phyloP scores from a whole-genome alignment of 2,113 vertebrate genomes.

The Pantherophis guttatus region DNA sequence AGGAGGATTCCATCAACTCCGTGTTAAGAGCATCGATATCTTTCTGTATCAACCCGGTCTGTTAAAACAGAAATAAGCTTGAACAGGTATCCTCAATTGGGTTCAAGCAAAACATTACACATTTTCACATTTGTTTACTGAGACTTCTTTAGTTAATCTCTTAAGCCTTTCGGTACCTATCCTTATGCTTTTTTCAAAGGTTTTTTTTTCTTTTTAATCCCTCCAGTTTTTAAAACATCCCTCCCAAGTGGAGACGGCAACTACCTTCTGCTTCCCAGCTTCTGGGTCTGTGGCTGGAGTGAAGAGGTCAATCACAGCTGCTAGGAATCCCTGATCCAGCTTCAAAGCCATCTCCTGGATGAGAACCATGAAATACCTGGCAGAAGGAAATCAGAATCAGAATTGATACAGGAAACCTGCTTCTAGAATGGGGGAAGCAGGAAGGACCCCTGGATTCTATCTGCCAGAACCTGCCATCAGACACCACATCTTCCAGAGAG shows the following conservation, averaged over 20 bases:
- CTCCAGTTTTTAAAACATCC: background rate
- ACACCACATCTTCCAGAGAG: background rate
- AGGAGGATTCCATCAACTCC: constrained; percentile 84
- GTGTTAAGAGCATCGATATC: constrained; percentile 83
- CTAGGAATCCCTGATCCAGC: constrained; percentile 92
- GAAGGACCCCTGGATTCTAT: background rate
- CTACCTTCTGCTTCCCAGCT: constrained; percentile 81
- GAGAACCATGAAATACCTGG: constrained; percentile 97
- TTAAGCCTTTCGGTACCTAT: background rate
- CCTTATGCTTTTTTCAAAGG: background rate
- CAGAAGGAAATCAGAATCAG: background rate
- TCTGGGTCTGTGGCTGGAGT: constrained; percentile 76
- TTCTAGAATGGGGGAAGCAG: background rate
- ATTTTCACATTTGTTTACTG: background rate
- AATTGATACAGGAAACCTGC: background rate
- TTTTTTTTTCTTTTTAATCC: background rate
- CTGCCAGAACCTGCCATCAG: fast-evolving
- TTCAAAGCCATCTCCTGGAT: constrained; percentile 98
- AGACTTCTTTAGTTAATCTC: background rate
- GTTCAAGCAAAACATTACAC: background rate
- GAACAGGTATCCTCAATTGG: background rate
- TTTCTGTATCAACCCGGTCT: constrained; percentile 81
- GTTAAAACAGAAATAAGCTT: constrained; percentile 36
- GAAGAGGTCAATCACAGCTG: constrained; percentile 78
- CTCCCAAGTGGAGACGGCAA: background rate